phyloP scores from a whole-genome alignment of 2,888 invertebrate genomes.

The Nebria salina region DNA sequence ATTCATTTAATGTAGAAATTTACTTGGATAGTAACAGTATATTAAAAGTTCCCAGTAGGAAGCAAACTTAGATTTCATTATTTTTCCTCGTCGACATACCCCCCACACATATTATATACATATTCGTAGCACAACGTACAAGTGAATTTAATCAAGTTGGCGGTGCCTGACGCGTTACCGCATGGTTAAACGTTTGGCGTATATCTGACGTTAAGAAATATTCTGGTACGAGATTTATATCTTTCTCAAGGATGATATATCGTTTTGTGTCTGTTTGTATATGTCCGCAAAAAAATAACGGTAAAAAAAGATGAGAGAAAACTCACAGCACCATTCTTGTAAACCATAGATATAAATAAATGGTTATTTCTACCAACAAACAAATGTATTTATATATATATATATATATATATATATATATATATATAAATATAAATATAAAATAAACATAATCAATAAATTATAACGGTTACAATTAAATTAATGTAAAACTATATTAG shows the following conservation, averaged over 20 bases:
- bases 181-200: constrained; percentile 10
- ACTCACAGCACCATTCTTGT: not conserved
- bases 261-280: constrained; percentile 12
- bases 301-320: too few relatives aligned
- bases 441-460: too few relatives aligned
- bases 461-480: not conserved
- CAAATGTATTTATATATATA: too few relatives aligned
- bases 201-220: constrained; percentile 21
- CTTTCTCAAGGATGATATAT: constrained; percentile 34
- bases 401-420: too few relatives aligned
- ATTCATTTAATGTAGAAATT: too few relatives aligned
- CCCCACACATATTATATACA: not conserved
- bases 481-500: too few relatives aligned
- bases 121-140: not conserved
- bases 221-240: constrained; percentile 40
- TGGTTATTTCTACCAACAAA: too few relatives aligned
- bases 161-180: constrained; percentile 8
- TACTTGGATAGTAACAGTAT: too few relatives aligned
- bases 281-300: not conserved
- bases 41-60: not conserved
- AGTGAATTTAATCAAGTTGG: constrained; percentile 13
- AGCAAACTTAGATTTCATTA: not conserved
- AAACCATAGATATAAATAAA: too few relatives aligned
- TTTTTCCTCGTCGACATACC: not conserved
- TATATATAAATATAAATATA: too few relatives aligned